Evolutionary conservation across 2,113 vertebrate genomes (phyloP), one percentile per base, ranked within the genome.

Genomic region (Callionymus lyra): DNA sequence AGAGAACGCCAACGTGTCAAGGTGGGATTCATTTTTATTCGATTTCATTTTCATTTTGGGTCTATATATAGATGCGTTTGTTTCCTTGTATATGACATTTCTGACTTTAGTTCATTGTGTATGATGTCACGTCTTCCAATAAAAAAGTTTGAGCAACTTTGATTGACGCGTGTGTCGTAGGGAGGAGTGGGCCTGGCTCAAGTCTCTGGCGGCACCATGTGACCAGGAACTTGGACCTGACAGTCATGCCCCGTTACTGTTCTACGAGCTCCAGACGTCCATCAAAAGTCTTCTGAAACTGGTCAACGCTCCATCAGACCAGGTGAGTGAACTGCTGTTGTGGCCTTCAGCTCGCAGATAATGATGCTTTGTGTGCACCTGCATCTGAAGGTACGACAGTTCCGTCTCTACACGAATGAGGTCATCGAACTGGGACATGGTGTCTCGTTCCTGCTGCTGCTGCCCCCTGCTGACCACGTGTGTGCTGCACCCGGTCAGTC

Each of bases 121-220:
- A n/a, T n/a, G n/a, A n/a, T n/a, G n/a, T n/a, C n/a, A n/a, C n/a
- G n/a, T n/a, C n/a, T n/a, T n/a, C n/a, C n/a, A n/a, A n/a, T n/a
- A n/a, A n/a, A n/a, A n/a, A n/a, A n/a, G n/a, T n/a, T n/a, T n/a
- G 21, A 27, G 21, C 4, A 14, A 14, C 6, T 38, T 10, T 1
- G 15, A 11, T 41, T 12, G 9, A n/a, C 4, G 12, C 11, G 5
- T 16, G 11, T 33, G 15, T 33, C 17, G 65, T 49, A 97, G 94
- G 85, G 91, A 97, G 69, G 94, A 98, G 76, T 98, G 94, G 94
- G 93, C 94, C 76, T 93, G 92, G 93, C 84, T 98, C 83, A 92
- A 92, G 86, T 89, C 67, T 31, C 82, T 94, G 72, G 85, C 88
- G 63, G 85, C 86, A 48, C 81, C 83, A 8, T 87, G 87, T 56